Conservation (phyloP, 1,140 invertebrate species). For the Euwallacea fornicatus region DNA sequence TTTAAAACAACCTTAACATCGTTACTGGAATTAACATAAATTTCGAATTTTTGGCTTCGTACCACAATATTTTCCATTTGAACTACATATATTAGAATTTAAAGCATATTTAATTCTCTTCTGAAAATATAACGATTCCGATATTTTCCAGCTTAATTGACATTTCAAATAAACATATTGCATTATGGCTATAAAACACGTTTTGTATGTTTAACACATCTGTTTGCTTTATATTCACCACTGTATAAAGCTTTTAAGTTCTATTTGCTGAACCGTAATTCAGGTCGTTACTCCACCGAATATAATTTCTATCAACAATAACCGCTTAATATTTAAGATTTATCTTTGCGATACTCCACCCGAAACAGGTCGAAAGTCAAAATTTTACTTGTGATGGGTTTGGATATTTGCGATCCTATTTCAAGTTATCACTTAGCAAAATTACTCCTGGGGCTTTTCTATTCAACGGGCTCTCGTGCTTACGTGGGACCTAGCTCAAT, state of each 20-base stretch:
- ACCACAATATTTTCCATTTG: slow-evolving; percentile 6
- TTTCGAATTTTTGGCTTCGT: slow-evolving; percentile 13
- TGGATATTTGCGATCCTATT: slow-evolving; percentile 16
- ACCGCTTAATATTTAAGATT: too few species aligned
- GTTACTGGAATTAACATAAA: slow-evolving; percentile 29
- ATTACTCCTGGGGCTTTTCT: slow-evolving; percentile 21
- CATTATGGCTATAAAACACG: not conserved
- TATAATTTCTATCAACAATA: too few species aligned
- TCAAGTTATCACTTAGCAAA: slow-evolving; percentile 28
- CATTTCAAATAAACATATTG: slow-evolving; percentile 18
- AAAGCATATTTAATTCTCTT: slow-evolving; percentile 9
- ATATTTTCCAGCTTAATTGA: slow-evolving; percentile 13
- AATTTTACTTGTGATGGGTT: slow-evolving; percentile 10
- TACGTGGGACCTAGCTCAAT: slow-evolving; percentile 8
- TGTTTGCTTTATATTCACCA: not conserved
- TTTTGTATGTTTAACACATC: not conserved
- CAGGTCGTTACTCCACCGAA: too few species aligned
- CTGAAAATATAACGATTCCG: slow-evolving; percentile 6
- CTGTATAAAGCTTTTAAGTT: not conserved
- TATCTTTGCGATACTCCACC: not conserved
- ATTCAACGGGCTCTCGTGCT: slow-evolving; percentile 1
- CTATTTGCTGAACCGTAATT: not conserved
- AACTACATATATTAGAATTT: slow-evolving; percentile 10
- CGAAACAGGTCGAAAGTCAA: slow-evolving; percentile 14
- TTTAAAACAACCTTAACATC: slow-evolving; percentile 9